Evolutionary conservation across 2,888 invertebrate genomes (phyloP), one percentile per base, ranked within the genome.

Genomic region (Stomorhina lunata): DNA sequence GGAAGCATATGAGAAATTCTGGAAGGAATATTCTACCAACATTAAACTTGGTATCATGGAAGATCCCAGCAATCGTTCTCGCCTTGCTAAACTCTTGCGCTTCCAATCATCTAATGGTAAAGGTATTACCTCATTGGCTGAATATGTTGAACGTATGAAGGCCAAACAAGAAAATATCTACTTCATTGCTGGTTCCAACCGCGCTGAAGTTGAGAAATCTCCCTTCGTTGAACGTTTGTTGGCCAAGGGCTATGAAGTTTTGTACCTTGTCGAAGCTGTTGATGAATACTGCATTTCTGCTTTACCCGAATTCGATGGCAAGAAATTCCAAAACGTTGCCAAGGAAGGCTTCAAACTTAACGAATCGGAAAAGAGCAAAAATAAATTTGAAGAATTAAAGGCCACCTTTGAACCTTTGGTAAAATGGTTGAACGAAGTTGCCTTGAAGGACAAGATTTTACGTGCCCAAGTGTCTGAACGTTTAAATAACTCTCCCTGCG

Each of bases 1-100:
- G 81, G 96, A 96, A 63, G 95, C 97, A 63, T 99, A 97, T 91
- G 94, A 95, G 25, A 95, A 95, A 87, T 99, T 99, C 94, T 99
- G 99, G 99, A 98, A 98, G 92, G 99, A 99, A 92, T 99, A 97
- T 92, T 98, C 98, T 76, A 99, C 99, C 84, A 99, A 99, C 92
- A 94, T 98, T 86, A 98, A 99, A 92, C 92, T 99, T 86, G 99
- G 99, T 78, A 95, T 99, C 22, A 98, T 99, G 93, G 99, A 99
- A 92, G 99, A 99, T 92, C 96, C 98, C 45, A 95, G 96, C 86
- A 99, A 99, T 93, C 94, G 99, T 81, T 97, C 98, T 59, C 95
- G 99, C 71, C 93, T 99, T 71, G 97, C 99, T 81, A 99, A 99
- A 92, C 93, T 99, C 80, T 93, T 99, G 85, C 94, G 95, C 86